Conservation (phyloP, 2,797 vertebrate genomes). For the Psittacula echo region DNA sequence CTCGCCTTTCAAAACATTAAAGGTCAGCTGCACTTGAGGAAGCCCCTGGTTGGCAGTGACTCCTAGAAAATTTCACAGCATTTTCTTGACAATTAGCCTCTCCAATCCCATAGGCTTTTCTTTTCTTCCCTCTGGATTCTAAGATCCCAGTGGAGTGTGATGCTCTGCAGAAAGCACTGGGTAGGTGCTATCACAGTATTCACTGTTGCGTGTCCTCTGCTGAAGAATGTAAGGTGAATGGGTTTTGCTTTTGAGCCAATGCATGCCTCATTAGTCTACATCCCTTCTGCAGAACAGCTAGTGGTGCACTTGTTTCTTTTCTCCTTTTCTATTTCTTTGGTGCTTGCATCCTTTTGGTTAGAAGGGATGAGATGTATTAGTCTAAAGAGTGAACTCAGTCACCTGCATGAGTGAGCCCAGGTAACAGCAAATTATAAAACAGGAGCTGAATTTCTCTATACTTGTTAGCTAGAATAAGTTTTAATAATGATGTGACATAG, state of each 20-base stretch:
- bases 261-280: not conserved
- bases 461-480: not conserved
- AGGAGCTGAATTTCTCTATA: not conserved
- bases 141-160: not conserved
- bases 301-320: not conserved
- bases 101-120: not conserved
- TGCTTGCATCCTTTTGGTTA: not conserved
- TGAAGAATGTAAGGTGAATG: not conserved
- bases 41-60: not conserved
- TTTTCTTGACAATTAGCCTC: not conserved
- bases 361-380: not conserved
- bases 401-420: not conserved
- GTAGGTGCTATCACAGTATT: not conserved
- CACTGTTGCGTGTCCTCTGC: not conserved
- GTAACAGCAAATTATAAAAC: not conserved
- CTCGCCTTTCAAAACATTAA: constrained; percentile 24
- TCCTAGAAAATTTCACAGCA: not conserved
- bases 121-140: not conserved
- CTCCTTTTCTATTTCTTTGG: not conserved
- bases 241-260: not conserved
- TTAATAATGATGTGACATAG: not conserved
- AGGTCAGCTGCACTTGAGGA: not conserved
- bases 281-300: not conserved
- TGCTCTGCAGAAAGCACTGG: not conserved
- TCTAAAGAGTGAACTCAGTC: not conserved